phyloP scores from a whole-genome alignment of 2,797 vertebrate species.

The Anomalospiza imberbis region DNA sequence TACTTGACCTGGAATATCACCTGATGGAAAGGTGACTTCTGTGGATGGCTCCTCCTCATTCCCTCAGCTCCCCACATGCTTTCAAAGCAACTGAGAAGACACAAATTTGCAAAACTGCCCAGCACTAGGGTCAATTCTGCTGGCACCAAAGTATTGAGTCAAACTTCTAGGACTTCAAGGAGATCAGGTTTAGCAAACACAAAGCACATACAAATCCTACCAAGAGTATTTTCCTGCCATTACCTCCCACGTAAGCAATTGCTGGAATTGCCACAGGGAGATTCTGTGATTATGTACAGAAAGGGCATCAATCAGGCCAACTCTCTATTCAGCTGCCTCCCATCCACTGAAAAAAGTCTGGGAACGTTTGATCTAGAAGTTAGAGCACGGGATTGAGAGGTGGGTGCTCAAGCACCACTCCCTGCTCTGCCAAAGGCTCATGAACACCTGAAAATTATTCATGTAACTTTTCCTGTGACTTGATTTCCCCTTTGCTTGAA shows the following conservation, averaged over 20 bases:
- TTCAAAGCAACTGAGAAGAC: background rate
- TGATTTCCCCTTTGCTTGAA: constrained; percentile 20
- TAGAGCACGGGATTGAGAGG: constrained; percentile 12
- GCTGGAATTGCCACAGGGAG: constrained; percentile 64
- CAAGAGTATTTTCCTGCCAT: constrained; percentile 59
- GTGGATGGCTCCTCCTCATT: background rate
- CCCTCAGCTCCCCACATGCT: background rate
- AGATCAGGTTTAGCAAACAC: constrained; percentile 64
- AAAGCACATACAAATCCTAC: constrained; percentile 60
- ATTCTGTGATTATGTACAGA: constrained; percentile 60
- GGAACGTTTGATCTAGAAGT: constrained; percentile 52
- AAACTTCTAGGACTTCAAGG: constrained; percentile 52
- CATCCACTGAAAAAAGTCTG: constrained; percentile 57
- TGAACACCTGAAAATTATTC: constrained; percentile 57
- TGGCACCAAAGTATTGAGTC: background rate
- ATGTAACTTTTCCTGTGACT: constrained; percentile 55
- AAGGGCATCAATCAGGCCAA: constrained; percentile 62
- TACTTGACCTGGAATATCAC: background rate
- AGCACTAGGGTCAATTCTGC: constrained; percentile 3
- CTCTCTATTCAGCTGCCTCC: constrained; percentile 55
- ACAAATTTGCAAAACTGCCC: background rate
- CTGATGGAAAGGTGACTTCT: background rate
- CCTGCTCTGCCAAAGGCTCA: constrained; percentile 43
- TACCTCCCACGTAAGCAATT: constrained; percentile 66
- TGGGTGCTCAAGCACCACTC: constrained; percentile 40